phyloP scores from a whole-genome alignment of 2,797 vertebrate genomes.

The Urocyon cinereoargenteus region DNA sequence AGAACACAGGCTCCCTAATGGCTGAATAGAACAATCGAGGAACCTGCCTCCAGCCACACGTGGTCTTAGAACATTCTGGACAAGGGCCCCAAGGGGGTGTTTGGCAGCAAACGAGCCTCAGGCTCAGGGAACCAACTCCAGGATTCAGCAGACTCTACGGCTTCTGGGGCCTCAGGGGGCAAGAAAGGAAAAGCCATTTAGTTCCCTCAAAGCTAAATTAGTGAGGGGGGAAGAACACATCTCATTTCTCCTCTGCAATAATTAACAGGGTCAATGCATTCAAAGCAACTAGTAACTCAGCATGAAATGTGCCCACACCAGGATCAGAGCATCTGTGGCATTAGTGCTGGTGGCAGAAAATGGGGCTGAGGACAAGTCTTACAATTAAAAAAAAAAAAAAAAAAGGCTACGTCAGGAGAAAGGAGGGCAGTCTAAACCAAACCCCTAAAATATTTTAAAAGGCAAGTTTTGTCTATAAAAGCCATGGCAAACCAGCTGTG shows the following conservation, averaged over 20 bases:
- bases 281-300: slow-evolving; percentile 14
- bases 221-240: background rate
- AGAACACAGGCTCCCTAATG: background rate
- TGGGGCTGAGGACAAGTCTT: background rate
- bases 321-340: too few species aligned
- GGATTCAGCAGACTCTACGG: background rate
- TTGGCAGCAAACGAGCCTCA: background rate
- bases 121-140: background rate
- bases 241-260: background rate
- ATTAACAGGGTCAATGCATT: background rate
- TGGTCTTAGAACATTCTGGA: background rate
- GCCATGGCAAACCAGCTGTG: background rate
- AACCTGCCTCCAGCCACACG: background rate
- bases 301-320: background rate
- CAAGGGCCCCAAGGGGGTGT: background rate
- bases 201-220: slow-evolving; percentile 10
- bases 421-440: background rate
- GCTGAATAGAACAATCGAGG: background rate
- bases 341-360: background rate
- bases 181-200: background rate
- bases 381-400: rapidly evolving
- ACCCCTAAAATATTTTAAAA: background rate
- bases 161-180: background rate
- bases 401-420: background rate
- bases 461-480: background rate